These are phyloP conservation scores for Schlechtendalia chinensis DNA, from an alignment of 1,140 invertebrate genomes.

Conservation along the genomic window DNA sequence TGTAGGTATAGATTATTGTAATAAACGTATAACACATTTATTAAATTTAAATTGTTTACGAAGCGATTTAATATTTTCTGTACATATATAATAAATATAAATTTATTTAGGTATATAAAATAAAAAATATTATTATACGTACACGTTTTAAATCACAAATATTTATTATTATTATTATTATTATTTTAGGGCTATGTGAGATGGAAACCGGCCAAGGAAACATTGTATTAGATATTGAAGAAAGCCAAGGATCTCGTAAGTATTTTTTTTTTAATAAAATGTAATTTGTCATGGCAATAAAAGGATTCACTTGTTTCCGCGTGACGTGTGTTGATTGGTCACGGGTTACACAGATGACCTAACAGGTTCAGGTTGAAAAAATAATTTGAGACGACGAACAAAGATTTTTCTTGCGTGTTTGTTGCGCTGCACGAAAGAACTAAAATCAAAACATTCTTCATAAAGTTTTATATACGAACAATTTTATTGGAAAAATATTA, in stretches of 20 bases:
- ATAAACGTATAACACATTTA: too few relatives aligned
- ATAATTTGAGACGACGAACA: background rate
- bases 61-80: background rate
- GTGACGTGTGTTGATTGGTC: conserved; percentile 8
- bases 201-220: conserved; percentile 80
- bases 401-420: background rate
- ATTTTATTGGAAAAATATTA: too few relatives aligned
- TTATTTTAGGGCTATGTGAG: conserved; percentile 72
- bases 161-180: background rate
- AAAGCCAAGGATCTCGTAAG: conserved; percentile 82
- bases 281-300: conserved; percentile 21
- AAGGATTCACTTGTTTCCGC: background rate
- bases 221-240: conserved; percentile 85
- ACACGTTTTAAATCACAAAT: background rate
- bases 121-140: background rate
- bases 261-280: conserved; percentile 53
- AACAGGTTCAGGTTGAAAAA: background rate
- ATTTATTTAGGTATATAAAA: background rate
- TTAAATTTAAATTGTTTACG: background rate
- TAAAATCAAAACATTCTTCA: background rate
- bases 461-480: background rate
- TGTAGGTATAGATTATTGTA: too few relatives aligned
- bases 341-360: background rate
- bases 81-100: background rate
- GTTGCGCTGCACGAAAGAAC: background rate